Evolutionary conservation across 2,888 invertebrate species (phyloP), one percentile per base, ranked within the genome.

Genomic region (Torymus aiolomorphi): DNA sequence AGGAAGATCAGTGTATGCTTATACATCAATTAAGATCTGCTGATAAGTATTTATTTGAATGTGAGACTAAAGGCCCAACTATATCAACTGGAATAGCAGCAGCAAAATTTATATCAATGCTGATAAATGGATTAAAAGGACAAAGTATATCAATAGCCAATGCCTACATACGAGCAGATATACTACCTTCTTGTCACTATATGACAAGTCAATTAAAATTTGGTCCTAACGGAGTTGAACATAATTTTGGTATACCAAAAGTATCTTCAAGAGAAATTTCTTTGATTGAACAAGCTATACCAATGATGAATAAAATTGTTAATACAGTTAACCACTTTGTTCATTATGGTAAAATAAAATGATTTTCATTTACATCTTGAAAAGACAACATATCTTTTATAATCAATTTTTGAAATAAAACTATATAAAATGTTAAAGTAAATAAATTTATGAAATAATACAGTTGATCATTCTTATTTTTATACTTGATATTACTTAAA

Each of bases 161-260:
- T 75, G 89, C 88, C 16, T 89, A 85, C 80, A 86, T 88, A 0
- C 84, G 86, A 74, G 87, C 89, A 56, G 86, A 88, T 56, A 84
- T 86, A 51, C 62, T 89, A 12, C 88, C 88, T 11, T 73, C 83
- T 10, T 89, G 89, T 74, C 84, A 85, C 52, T 89, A 84, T 76
- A 88, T 89, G 76, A 84, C 87, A 0, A 87, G 71, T 67, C 84
- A 87, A 80, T 71, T 89, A 24, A 83, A 85, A 72, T 86, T 89
- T 52, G 89, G 89, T 2, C 80, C 80, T 0, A 78, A 77, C 5
- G 89, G 89, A 0, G 78, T 89, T 5, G 80, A 84, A 31, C 80
- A 80, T 52, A 86, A 88, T 78, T 85, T 84, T 20, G 87, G 86
- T 4, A 12, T 89, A 10, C 89, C 89, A 2, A 88, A 88, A 84